A percentile compares a stretch with the other conserved stretches of the same genome.
Conservation (phyloP, 2,113 vertebrate genomes). For the Ailurus styani region DNA sequence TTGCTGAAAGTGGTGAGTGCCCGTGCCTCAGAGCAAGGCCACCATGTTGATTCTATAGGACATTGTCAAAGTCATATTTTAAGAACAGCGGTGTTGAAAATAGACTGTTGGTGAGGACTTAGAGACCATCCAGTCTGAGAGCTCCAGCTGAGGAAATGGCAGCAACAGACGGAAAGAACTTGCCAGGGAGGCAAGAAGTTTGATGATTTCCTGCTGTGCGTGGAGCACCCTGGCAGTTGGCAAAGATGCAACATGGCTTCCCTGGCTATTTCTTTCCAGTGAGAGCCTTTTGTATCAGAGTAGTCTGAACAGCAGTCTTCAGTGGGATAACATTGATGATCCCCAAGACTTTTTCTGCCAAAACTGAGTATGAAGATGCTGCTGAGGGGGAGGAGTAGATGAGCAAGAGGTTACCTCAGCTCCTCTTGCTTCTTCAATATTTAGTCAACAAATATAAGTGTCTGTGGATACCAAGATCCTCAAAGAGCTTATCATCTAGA, state of each 20-base stretch:
- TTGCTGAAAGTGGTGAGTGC: background rate
- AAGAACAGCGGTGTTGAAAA: background rate
- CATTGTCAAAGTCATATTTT: background rate
- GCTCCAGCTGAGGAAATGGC: background rate
- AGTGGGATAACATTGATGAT: background rate
- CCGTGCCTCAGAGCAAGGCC: background rate
- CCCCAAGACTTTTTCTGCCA: background rate
- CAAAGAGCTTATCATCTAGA: background rate
- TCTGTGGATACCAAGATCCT: background rate
- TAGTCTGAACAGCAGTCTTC: background rate
- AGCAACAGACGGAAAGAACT: background rate
- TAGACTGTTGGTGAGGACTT: background rate
- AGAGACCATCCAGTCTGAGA: background rate
- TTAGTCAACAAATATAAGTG: background rate
- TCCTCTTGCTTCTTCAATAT: background rate
- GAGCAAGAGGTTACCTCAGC: background rate
- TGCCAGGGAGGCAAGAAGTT: background rate
- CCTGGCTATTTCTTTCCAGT: background rate
- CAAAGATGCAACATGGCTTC: background rate
- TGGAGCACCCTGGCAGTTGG: background rate
- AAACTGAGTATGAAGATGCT: background rate
- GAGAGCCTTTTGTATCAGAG: background rate
- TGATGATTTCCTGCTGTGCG: background rate
- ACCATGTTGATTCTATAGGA: background rate
- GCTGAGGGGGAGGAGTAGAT: background rate